phyloP scores from a whole-genome alignment of 2,888 invertebrate species.

The Rhyacophila evoluta region DNA sequence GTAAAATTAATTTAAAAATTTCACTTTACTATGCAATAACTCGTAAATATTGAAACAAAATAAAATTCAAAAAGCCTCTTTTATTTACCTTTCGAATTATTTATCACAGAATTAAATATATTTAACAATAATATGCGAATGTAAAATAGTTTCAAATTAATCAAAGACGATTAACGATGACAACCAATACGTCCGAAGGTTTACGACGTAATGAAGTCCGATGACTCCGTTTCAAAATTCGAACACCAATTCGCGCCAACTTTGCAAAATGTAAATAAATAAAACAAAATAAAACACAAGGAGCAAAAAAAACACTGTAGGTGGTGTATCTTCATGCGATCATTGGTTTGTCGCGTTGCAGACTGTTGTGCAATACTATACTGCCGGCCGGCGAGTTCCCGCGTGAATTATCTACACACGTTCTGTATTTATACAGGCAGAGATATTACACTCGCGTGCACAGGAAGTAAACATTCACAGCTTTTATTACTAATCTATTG shows the following conservation, averaged over 20 bases:
- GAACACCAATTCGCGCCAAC: conserved; percentile 1
- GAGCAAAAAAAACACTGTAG: neutral
- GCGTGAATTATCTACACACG: neutral
- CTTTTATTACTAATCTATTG: neutral
- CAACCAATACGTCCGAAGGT: conserved; percentile 11
- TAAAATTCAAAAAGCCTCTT: too few species aligned
- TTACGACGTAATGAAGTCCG: conserved; percentile 1
- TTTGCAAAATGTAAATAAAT: conserved; percentile 12
- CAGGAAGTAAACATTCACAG: conserved; percentile 19
- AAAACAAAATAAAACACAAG: neutral
- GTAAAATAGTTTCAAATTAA: too few species aligned
- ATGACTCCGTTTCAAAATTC: neutral
- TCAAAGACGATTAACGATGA: neutral
- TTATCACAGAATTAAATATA: too few species aligned
- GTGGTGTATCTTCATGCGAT: neutral
- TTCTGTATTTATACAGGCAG: neutral
- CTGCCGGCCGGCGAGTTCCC: neutral
- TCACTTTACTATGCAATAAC: too few species aligned
- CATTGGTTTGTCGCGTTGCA: neutral
- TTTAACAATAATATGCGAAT: too few species aligned
- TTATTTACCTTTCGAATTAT: too few species aligned
- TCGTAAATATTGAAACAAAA: too few species aligned
- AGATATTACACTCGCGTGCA: neutral
- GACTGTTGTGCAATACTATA: neutral
- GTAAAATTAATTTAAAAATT: too few species aligned